phyloP scores from a whole-genome alignment of 2,797 vertebrate species.

The Phataginus tricuspis region DNA sequence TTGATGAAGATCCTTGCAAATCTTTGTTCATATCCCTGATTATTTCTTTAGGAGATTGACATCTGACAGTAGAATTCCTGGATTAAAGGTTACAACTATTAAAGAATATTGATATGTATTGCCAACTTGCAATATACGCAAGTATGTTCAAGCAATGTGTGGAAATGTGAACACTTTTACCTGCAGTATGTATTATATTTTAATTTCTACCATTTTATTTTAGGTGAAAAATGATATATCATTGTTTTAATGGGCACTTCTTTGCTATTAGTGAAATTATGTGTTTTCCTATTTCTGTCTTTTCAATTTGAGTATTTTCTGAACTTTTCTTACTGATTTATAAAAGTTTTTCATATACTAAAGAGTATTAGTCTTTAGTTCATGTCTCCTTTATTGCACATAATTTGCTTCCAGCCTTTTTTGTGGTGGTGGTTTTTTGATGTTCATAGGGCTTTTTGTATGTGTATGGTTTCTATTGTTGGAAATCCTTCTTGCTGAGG shows the following conservation, averaged over 20 bases:
- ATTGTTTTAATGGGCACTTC: constrained; percentile 1
- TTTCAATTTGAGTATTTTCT: neutral
- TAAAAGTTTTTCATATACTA: neutral
- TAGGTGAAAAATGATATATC: neutral
- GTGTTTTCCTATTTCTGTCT: neutral
- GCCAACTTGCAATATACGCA: neutral
- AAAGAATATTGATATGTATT: neutral
- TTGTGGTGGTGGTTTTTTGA: neutral
- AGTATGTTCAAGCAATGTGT: neutral
- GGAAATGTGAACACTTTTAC: neutral
- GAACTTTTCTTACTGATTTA: neutral
- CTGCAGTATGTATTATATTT: neutral
- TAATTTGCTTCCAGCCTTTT: neutral
- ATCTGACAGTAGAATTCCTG: neutral
- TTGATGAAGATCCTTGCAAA: constrained; percentile 29
- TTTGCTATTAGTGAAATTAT: constrained; percentile 22
- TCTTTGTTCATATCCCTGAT: neutral
- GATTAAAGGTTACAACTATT: neutral
- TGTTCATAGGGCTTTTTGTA: neutral
- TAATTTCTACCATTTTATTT: constrained; percentile 20
- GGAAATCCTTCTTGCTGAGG: neutral
- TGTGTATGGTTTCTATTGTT: neutral
- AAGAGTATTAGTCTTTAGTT: constrained; percentile 13
- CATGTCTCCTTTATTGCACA: neutral
- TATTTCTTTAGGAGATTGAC: constrained; percentile 25